Base-by-base conservation (phyloP, 1,140 invertebrate genomes). In the Campoletis sonorensis region DNA sequence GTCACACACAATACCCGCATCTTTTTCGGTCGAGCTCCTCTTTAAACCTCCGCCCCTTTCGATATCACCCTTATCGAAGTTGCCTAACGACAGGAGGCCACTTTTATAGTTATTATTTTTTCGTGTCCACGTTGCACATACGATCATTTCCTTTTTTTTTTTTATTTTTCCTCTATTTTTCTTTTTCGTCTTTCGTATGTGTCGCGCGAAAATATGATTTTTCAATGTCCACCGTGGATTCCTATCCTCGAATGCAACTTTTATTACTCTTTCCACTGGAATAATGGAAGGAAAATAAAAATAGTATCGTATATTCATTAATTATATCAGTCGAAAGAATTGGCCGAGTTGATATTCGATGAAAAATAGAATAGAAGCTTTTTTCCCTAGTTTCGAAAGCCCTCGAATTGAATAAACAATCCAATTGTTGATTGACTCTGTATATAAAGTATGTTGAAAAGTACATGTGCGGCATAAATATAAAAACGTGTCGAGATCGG, bases 21-120 rank as follows among this genome's bases (percentile, higher is more conserved):
- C 49, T 77, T 79, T 71, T 80, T 79, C 16, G 45, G 21, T 72
- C n/a, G 33, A 33, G 15, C 70, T 79, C 68, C 70, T 79, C 68
- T 79, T 37, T 5, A 64, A 33, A 27, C 61, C 67, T 21, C 67
- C 64, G n/a, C n/a, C 54, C 37, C 33, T 64, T 51, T 23, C 37
- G 30, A 27, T 72, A 27, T 72, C 61, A 37, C 67, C 64, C 67
- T 33, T 37, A 68, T 70, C 80, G 27, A n/a, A 54, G 64, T 80
- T 72, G 21, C 70, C 79, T 73, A 72, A 49, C 76, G 30, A 30
- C 21, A 27, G 51, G 49, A 26, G 61, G 26, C 54, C 30, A 78
- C 71, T 90, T 90, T 90, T 90, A 89, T 87, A 89, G 89, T 90
- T 90, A 90, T 90, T 89, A 91, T 90, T 90, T 90, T 89, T 88